A percentile compares a stretch with the other conserved stretches of the same genome.
Conservation (phyloP, 2,113 vertebrate genomes). For the Gulo gulo region DNA sequence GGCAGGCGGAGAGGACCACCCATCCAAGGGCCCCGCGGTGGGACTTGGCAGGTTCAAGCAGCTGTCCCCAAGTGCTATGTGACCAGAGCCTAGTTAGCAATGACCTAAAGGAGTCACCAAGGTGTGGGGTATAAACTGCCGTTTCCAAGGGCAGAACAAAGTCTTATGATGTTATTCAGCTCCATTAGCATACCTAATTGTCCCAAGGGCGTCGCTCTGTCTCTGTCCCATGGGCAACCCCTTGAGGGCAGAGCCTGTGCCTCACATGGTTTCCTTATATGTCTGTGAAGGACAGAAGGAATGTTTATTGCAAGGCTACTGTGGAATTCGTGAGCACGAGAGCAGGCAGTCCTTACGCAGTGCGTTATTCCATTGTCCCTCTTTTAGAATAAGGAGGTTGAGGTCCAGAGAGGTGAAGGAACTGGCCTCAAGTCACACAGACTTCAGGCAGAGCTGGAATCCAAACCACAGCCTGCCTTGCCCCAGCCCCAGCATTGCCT, state of each 20-base stretch:
- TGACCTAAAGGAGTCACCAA: background rate
- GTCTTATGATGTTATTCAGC: background rate
- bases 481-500: background rate
- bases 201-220: background rate
- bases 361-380: background rate
- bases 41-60: background rate
- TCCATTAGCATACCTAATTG: background rate
- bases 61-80: background rate
- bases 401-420: background rate
- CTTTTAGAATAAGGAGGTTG: background rate
- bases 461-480: accelerated
- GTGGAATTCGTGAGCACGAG: accelerated
- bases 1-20: accelerated
- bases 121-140: background rate
- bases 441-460: background rate
- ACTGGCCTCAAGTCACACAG: background rate
- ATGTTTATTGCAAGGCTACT: background rate
- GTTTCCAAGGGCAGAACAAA: background rate
- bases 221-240: background rate
- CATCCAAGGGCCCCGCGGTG: background rate
- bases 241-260: background rate
- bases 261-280: background rate
- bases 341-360: accelerated
- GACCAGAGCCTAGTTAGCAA: background rate
- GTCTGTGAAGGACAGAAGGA: background rate